These are phyloP conservation scores for Cottus gobio DNA, from an alignment of 2,113 vertebrate species.

Conservation along the genomic window DNA sequence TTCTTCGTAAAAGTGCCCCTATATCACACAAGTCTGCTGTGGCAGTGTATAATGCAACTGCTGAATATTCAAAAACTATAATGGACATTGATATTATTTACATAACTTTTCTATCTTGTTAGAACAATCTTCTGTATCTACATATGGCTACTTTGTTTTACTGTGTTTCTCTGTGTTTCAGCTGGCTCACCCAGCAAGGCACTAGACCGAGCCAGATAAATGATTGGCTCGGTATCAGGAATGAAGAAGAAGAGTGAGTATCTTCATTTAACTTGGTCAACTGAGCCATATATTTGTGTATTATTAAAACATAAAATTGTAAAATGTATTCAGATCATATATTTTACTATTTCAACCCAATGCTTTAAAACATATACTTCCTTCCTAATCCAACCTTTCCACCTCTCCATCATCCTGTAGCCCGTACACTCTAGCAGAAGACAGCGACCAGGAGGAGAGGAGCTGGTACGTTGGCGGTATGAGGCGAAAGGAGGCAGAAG, in stretches of 20 bases:
- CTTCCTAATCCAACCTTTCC: background rate
- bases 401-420: constrained; percentile 20
- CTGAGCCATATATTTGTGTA: too few species aligned
- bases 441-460: constrained; percentile 91
- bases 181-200: constrained; percentile 97
- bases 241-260: constrained; percentile 97
- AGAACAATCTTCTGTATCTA: background rate
- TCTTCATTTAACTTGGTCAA: background rate
- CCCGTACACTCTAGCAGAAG: constrained; percentile 92
- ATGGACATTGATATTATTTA: background rate
- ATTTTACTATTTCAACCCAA: background rate
- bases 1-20: too few species aligned
- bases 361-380: background rate
- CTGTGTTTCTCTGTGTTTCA: constrained; percentile 65
- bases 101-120: background rate
- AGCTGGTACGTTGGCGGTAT: constrained; percentile 96
- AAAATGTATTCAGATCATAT: background rate
- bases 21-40: background rate
- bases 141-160: background rate
- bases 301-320: background rate
- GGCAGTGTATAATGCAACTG: background rate
- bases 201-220: constrained; percentile 93
- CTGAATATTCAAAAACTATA: background rate
- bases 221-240: constrained; percentile 91
- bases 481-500: constrained; percentile 93